Evolutionary conservation across 2,113 vertebrate genomes (phyloP), one percentile per base, ranked within the genome.

Genomic region (Corvus moneduloides): DNA sequence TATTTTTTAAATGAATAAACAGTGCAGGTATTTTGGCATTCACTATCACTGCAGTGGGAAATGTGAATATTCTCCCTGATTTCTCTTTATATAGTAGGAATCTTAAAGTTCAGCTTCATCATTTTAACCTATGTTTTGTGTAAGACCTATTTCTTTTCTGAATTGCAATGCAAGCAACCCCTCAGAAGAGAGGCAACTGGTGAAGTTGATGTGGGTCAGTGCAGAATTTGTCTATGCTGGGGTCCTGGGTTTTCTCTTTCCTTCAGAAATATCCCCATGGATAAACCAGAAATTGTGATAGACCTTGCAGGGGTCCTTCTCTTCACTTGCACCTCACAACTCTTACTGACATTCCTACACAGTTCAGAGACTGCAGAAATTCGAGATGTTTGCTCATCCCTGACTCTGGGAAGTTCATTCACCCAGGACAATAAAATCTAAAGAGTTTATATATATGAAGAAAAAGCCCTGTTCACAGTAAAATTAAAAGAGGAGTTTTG

Each of bases 111-210:
- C 41, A 92, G 24, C 22, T 56, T 79, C 28, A 37, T 54, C 9
- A 44, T 54, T 84, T 81, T n/a, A 77, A 8, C 32, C 24, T 8
- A 2, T 63, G 8, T 46, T 55, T 59, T 78, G 3, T 62, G 6
- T 54, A 51, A 62, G n/a, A 46, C 9, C 8, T 61, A 9, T 35
- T 89, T 67, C 4, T 52, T 69, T 43, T 35, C 26, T 46, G 56
- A 56, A 11, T 43, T 71, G 10, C 30, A n/a, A 6, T 11, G 51
- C 16, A 39, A 4, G 0, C 9, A 66, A 0, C 2, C 7, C 16
- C 41, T 67, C 48, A 41, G 39, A 89, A 71, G 30, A 83, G 21
- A 77, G 19, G 17, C 11, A 44, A 14, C 2, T 27, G 18, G 14
- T 75, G 58, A 56, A 79, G 21, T 0, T 48, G 13, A 52, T 69